Conservation (phyloP, 2,113 vertebrate genomes). For the Cyanocitta stelleri region DNA sequence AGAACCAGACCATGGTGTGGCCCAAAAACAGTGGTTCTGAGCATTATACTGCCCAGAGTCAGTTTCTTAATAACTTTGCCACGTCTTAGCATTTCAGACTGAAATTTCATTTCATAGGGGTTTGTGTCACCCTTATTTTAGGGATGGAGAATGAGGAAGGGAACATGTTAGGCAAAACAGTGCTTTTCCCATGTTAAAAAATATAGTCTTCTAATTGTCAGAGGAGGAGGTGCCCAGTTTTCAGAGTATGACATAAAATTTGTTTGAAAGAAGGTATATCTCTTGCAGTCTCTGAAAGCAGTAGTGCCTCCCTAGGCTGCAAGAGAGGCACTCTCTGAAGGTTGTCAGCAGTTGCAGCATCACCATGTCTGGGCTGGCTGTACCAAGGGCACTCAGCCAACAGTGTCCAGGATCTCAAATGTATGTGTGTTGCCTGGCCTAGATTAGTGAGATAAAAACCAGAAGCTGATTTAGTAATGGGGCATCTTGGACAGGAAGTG, state of each 20-base stretch:
- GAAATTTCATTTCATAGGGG: background rate
- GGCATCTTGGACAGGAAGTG: background rate
- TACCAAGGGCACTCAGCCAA: background rate
- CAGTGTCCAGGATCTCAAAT: background rate
- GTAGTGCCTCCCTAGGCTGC: background rate
- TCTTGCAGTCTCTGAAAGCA: background rate
- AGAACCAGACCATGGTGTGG: background rate
- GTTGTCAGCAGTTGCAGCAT: background rate
- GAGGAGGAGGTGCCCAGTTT: rapidly evolving
- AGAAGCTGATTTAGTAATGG: background rate
- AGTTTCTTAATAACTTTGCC: background rate
- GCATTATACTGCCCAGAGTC: background rate
- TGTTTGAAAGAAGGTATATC: background rate
- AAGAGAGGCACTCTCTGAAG: background rate
- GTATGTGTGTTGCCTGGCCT: background rate
- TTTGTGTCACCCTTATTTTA: background rate
- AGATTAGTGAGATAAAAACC: rapidly evolving
- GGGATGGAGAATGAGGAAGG: background rate
- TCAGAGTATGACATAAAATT: background rate
- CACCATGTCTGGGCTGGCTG: background rate
- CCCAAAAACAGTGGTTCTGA: background rate
- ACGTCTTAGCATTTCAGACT: background rate
- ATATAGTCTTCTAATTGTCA: background rate
- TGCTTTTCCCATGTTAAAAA: background rate
- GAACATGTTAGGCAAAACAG: background rate